These are phyloP conservation scores for Parascotia fuliginaria DNA, from an alignment of 2,888 invertebrate genomes.

Conservation along the genomic window DNA sequence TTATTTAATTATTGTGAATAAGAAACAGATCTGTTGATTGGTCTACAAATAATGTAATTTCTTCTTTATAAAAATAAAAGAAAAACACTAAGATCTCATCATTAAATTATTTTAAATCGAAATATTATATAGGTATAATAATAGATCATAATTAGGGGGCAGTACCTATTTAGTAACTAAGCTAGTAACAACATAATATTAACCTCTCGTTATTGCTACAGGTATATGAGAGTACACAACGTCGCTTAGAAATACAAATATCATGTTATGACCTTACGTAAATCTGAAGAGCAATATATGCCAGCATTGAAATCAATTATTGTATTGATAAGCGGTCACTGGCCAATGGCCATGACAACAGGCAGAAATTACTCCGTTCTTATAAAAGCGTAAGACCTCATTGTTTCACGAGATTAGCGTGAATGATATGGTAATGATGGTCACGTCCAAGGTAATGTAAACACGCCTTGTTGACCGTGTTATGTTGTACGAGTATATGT, in stretches of 20 bases:
- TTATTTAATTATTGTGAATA: too few relatives aligned
- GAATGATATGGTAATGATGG: slow-evolving; percentile 21
- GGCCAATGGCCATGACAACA: slow-evolving; percentile 21
- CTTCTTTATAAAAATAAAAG: too few relatives aligned
- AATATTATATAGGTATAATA: too few relatives aligned
- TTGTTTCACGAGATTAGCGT: slow-evolving; percentile 19
- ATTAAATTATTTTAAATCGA: too few relatives aligned
- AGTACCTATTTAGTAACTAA: too few relatives aligned
- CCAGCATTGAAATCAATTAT: not conserved
- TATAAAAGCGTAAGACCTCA: slow-evolving; percentile 20
- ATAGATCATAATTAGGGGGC: too few relatives aligned
- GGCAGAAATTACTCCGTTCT: slow-evolving; percentile 13
- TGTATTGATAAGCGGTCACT: slow-evolving; percentile 25
- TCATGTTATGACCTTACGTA: not conserved
- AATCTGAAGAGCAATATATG: not conserved
- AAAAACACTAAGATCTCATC: too few relatives aligned
- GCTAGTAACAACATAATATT: too few relatives aligned
- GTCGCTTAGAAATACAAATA: not conserved
- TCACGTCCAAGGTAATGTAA: slow-evolving; percentile 15
- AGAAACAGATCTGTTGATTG: too few relatives aligned
- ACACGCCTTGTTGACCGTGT: slow-evolving; percentile 1
- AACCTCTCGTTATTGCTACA: too few relatives aligned
- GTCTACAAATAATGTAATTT: too few relatives aligned
- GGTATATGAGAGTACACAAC: too few relatives aligned
- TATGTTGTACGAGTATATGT: not conserved